phyloP scores from a whole-genome alignment of 92 coral and sea anemone species.

The Heteractis magnifica region DNA sequence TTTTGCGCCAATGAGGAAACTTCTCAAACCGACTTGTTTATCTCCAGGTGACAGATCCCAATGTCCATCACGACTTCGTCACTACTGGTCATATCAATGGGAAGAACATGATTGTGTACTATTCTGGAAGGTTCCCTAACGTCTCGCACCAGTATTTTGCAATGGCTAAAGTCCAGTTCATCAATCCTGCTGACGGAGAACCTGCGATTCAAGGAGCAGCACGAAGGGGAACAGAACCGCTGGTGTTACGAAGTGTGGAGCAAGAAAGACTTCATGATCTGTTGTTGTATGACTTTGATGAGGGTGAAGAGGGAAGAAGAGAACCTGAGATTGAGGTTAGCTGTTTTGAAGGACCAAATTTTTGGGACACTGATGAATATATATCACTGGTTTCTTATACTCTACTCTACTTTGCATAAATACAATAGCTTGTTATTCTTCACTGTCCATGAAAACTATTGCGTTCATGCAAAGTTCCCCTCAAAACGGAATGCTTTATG shows the following conservation, averaged over 20 bases:
- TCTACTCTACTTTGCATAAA: too few species aligned
- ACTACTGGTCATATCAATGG: conserved; percentile 38
- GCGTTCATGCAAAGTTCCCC: neutral
- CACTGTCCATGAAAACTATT: neutral
- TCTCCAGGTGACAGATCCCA: conserved; percentile 43
- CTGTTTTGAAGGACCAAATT: too few species aligned
- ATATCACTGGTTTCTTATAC: neutral
- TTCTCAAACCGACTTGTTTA: too few species aligned
- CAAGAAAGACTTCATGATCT: conserved; percentile 47
- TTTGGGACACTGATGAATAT: neutral
- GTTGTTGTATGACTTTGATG: conserved; percentile 41
- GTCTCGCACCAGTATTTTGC: conserved; percentile 50
- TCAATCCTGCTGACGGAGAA: conserved; percentile 15
- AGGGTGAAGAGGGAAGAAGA: conserved; percentile 26
- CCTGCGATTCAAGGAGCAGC: conserved; percentile 11
- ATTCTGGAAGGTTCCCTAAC: conserved; percentile 47
- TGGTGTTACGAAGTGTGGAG: conserved; percentile 29
- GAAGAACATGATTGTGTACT: conserved; percentile 39
- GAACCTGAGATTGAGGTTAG: conserved; percentile 30
- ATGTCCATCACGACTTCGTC: conserved; percentile 50
- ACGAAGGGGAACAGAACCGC: conserved; percentile 17
- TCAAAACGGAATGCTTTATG: neutral
- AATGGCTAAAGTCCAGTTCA: conserved; percentile 40
- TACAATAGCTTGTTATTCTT: too few species aligned
- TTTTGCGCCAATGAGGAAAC: too few species aligned